These are phyloP conservation scores for Pluvianellus socialis DNA, from an alignment of 2,113 vertebrate species.

Conservation along the genomic window DNA sequence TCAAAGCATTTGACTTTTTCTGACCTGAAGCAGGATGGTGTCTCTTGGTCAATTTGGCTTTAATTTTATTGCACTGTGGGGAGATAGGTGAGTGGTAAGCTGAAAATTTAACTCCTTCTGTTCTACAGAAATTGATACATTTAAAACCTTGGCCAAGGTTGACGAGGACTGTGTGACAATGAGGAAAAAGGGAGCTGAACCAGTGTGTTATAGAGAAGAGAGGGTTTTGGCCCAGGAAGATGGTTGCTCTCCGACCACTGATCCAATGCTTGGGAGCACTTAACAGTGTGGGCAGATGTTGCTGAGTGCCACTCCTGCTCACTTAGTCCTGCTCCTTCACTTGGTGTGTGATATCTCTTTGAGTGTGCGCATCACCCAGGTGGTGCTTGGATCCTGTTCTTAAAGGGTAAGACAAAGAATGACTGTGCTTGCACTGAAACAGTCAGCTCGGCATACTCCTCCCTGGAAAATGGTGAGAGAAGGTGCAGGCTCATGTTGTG, in stretches of 20 bases:
- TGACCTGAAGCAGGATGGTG: neutral
- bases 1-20: neutral
- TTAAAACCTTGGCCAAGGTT: neutral
- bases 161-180: neutral
- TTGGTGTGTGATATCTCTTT: neutral
- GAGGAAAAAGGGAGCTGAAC: neutral
- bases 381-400: neutral
- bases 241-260: neutral
- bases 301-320: neutral
- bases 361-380: rapidly evolving
- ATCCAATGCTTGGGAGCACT: neutral
- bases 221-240: neutral
- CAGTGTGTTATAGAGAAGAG: neutral
- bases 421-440: neutral
- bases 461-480: neutral
- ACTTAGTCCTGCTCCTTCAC: neutral
- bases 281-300: neutral
- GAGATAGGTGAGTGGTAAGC: neutral
- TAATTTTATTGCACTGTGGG: neutral
- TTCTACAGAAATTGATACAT: neutral
- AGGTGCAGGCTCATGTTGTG: neutral
- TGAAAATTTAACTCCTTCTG: neutral
- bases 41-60: neutral
- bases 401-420: neutral
- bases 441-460: neutral